phyloP scores from a whole-genome alignment of 2,888 invertebrate genomes.

The Cerastis leucographa region DNA sequence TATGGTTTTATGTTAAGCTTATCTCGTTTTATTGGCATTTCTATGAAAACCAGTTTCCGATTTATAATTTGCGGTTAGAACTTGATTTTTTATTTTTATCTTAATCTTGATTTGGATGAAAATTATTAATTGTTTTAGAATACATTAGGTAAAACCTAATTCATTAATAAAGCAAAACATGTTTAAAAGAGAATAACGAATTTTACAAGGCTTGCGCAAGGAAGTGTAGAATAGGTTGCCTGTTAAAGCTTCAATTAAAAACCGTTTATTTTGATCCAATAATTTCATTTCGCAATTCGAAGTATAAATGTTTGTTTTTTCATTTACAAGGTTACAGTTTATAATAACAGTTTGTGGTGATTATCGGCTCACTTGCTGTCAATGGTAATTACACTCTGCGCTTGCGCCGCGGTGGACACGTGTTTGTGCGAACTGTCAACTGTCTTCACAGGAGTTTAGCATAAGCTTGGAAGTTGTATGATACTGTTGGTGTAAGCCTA shows the following conservation, averaged over 20 bases:
- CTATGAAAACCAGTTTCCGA: constrained; percentile 41
- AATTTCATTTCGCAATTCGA: constrained; percentile 61
- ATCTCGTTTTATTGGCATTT: constrained; percentile 59
- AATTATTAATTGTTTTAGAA: constrained; percentile 13
- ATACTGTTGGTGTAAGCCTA: too few species aligned
- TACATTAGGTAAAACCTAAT: not conserved
- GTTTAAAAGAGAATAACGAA: not conserved
- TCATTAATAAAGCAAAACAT: not conserved
- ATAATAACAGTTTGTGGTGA: constrained; percentile 61
- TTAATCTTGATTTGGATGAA: not conserved
- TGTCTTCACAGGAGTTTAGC: not conserved
- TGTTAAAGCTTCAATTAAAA: constrained; percentile 63
- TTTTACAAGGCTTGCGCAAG: constrained; percentile 46
- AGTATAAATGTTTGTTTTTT: constrained; percentile 61
- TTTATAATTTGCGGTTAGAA: constrained; percentile 20
- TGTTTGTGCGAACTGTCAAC: constrained; percentile 24
- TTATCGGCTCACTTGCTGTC: constrained; percentile 62
- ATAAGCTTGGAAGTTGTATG: not conserved
- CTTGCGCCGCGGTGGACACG: constrained; percentile 25
- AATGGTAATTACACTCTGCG: constrained; percentile 60
- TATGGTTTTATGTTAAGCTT: constrained; percentile 53
- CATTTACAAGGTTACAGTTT: constrained; percentile 62
- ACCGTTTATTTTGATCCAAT: constrained; percentile 67
- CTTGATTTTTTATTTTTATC: constrained; percentile 22
- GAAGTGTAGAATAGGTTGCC: constrained; percentile 27